Evolutionary conservation across 2,888 invertebrate species (phyloP).

Genomic region (Taphrorychus bicolor): DNA sequence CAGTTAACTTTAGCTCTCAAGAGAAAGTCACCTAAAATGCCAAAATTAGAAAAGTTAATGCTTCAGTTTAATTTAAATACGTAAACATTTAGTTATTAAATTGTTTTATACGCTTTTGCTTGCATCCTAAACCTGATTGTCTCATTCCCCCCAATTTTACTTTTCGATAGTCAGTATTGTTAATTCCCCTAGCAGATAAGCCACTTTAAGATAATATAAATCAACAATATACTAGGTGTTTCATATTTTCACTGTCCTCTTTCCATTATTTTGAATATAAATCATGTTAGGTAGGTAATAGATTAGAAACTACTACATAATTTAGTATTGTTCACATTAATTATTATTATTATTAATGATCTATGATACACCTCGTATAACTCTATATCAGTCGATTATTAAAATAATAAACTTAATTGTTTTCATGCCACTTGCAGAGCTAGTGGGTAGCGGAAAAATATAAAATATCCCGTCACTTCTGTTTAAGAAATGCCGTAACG

Average conservation of each 20-base stretch:
- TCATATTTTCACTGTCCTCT: no score
- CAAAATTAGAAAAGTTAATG: neutral
- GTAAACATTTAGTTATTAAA: no score
- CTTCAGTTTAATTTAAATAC: no score
- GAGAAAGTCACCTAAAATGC: neutral
- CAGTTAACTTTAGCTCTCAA: neutral
- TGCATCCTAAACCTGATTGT: neutral
- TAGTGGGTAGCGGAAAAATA: no score
- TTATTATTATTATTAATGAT: no score
- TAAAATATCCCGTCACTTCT: no score
- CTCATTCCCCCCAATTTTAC: neutral
- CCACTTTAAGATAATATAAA: neutral
- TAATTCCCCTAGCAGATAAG: neutral
- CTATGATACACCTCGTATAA: slow-evolving; percentile 3
- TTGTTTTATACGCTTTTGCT: neutral
- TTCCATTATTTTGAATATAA: no score
- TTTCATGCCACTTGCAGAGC: no score
- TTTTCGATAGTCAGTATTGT: neutral
- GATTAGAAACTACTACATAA: neutral
- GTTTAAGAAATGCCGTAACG: no score
- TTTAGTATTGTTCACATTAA: neutral
- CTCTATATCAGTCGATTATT: neutral
- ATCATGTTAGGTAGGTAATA: no score
- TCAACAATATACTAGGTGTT: neutral
- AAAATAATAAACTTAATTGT: no score